phyloP scores from a whole-genome alignment of 2,797 vertebrate species.

The Periophthalmus magnuspinnatus region DNA sequence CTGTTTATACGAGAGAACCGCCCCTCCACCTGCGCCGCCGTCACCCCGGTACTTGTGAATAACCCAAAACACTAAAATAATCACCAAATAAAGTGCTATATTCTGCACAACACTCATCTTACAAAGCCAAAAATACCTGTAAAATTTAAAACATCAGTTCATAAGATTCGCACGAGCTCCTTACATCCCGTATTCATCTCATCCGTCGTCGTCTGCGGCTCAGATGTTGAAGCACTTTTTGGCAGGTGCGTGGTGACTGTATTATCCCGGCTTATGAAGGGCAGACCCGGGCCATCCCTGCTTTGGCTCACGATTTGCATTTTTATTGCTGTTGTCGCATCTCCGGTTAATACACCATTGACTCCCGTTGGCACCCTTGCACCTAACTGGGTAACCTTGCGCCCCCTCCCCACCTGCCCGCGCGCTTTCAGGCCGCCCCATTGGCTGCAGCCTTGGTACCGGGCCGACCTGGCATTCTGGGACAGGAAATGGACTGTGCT shows the following conservation, averaged over 20 bases:
- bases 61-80: background rate
- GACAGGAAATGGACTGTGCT: slow-evolving; percentile 79
- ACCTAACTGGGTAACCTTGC: slow-evolving; percentile 66
- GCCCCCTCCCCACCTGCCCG: slow-evolving; percentile 52
- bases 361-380: slow-evolving; percentile 68
- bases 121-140: slow-evolving; percentile 9
- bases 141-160: slow-evolving; percentile 27
- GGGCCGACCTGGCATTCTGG: slow-evolving; percentile 78
- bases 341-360: slow-evolving; percentile 76
- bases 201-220: slow-evolving; percentile 52
- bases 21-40: too few relatives aligned
- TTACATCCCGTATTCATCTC: slow-evolving; percentile 25
- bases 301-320: slow-evolving; percentile 81
- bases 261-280: slow-evolving; percentile 77
- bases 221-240: slow-evolving; percentile 63
- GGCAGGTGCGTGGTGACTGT: slow-evolving; percentile 71
- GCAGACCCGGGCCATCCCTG: slow-evolving; percentile 67
- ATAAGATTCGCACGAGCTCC: slow-evolving; percentile 16
- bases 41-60: background rate
- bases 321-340: slow-evolving; percentile 82
- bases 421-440: slow-evolving; percentile 36
- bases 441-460: slow-evolving; percentile 58
- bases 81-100: too few relatives aligned
- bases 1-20: too few relatives aligned
- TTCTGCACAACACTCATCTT: background rate